These are phyloP conservation scores for Patella caerulea DNA, from an alignment of 2,888 invertebrate species.

Conservation along the genomic window DNA sequence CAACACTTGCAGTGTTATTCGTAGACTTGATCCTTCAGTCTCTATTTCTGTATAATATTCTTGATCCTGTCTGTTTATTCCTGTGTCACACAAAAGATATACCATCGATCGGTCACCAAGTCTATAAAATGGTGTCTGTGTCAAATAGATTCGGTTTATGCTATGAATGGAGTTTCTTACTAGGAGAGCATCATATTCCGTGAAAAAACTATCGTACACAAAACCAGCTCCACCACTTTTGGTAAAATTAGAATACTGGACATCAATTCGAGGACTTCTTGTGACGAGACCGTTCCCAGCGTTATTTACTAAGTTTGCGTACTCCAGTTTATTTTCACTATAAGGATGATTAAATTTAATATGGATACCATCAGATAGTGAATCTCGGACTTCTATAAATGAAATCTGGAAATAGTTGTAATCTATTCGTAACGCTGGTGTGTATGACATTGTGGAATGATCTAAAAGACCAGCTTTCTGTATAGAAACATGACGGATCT, in stretches of 20 bases:
- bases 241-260: slow-evolving; percentile 80
- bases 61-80: slow-evolving; percentile 33
- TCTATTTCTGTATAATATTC: slow-evolving; percentile 48
- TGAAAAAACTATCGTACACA: slow-evolving; percentile 90
- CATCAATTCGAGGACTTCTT: slow-evolving; percentile 79
- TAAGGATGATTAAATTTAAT: slow-evolving; percentile 95
- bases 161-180: slow-evolving; percentile 62
- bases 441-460: slow-evolving; percentile 82
- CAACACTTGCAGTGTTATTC: slow-evolving; percentile 62
- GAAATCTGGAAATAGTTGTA: slow-evolving; percentile 75
- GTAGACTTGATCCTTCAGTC: slow-evolving; percentile 29
- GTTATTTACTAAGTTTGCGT: slow-evolving; percentile 74
- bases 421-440: slow-evolving; percentile 75
- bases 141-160: slow-evolving; percentile 42
- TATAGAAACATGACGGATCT: slow-evolving; percentile 56
- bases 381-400: slow-evolving; percentile 80
- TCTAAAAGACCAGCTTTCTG: slow-evolving; percentile 88
- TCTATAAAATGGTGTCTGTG: slow-evolving; percentile 20
- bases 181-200: slow-evolving; percentile 71
- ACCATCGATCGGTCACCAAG: slow-evolving; percentile 47
- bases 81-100: slow-evolving; percentile 51
- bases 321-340: slow-evolving; percentile 81
- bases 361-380: slow-evolving; percentile 93
- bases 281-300: slow-evolving; percentile 87
- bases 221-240: slow-evolving; percentile 91